Evolutionary conservation across 53 echinoderm and acorn worm genomes (phyloP).

Genomic region (Luidia sarsii): DNA sequence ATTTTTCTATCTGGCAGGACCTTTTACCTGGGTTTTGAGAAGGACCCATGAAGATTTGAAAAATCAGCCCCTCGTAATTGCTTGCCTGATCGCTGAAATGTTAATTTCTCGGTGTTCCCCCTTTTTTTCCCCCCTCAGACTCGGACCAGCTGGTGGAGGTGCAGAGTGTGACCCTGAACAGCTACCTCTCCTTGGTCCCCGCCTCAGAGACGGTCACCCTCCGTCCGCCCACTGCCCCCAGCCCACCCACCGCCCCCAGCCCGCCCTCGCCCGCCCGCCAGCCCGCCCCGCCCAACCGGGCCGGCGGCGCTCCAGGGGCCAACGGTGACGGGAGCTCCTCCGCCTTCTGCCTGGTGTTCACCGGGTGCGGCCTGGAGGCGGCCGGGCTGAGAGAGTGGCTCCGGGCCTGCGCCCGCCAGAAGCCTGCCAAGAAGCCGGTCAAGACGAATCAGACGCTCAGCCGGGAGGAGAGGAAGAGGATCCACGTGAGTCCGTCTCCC

Average conservation of each 20-base stretch:
- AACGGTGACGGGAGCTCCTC: conserved; percentile 42
- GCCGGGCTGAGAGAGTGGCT: conserved; percentile 78
- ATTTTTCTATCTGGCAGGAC: too few relatives aligned
- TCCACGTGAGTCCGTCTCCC: conserved; percentile 88
- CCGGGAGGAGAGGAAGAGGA: conserved; percentile 62
- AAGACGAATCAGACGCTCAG: conserved; percentile 58
- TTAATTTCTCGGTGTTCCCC: not conserved
- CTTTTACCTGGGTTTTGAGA: too few relatives aligned
- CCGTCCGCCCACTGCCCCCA: conserved; percentile 38
- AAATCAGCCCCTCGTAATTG: too few relatives aligned
- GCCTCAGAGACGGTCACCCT: conserved; percentile 20
- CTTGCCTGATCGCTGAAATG: not conserved
- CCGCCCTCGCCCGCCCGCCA: conserved; percentile 64
- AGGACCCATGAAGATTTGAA: too few relatives aligned
- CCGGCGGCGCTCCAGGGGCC: conserved; percentile 45
- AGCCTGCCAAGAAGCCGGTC: conserved; percentile 61
- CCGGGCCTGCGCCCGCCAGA: conserved; percentile 82
- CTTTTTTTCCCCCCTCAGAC: conserved; percentile 50
- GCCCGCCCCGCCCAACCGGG: conserved; percentile 22
- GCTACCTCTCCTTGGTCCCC: conserved; percentile 69
- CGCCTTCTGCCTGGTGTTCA: conserved; percentile 72
- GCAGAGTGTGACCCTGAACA: conserved; percentile 75
- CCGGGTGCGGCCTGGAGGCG: conserved; percentile 76
- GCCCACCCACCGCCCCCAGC: conserved; percentile 14
- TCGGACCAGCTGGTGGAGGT: conserved; percentile 73